These are phyloP conservation scores for Tragelaphus scriptus DNA, from an alignment of 2,113 vertebrate species.

Conservation along the genomic window DNA sequence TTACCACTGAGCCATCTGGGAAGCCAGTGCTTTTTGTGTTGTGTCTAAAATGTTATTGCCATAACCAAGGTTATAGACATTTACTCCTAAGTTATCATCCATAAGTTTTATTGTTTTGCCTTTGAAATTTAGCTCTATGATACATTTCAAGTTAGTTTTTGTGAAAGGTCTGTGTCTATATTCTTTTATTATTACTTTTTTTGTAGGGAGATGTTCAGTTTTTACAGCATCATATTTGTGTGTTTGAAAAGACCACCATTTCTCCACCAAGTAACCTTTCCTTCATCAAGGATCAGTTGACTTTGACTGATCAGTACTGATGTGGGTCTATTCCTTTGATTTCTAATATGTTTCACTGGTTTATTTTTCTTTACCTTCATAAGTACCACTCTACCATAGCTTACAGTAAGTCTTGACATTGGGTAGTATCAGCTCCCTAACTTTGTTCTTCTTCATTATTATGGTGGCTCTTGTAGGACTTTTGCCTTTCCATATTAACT, in stretches of 20 bases:
- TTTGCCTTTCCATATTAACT: background rate
- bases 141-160: background rate
- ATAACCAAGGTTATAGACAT: background rate
- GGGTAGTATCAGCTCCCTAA: background rate
- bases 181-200: background rate
- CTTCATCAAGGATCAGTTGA: background rate
- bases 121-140: background rate
- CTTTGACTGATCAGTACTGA: background rate
- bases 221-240: background rate
- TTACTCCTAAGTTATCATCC: background rate
- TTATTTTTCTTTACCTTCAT: background rate
- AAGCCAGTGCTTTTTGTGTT: background rate
- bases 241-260: background rate
- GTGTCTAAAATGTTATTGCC: background rate
- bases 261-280: background rate
- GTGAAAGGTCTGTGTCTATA: too few relatives aligned
- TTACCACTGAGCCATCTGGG: background rate
- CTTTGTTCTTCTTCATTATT: background rate
- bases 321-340: background rate
- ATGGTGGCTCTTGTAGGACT: background rate
- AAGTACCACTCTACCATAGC: background rate
- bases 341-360: background rate
- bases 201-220: background rate
- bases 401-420: background rate
- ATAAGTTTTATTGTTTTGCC: background rate